Conservation (phyloP, 2,113 vertebrate genomes). For the Gallinago jamesoni region DNA sequence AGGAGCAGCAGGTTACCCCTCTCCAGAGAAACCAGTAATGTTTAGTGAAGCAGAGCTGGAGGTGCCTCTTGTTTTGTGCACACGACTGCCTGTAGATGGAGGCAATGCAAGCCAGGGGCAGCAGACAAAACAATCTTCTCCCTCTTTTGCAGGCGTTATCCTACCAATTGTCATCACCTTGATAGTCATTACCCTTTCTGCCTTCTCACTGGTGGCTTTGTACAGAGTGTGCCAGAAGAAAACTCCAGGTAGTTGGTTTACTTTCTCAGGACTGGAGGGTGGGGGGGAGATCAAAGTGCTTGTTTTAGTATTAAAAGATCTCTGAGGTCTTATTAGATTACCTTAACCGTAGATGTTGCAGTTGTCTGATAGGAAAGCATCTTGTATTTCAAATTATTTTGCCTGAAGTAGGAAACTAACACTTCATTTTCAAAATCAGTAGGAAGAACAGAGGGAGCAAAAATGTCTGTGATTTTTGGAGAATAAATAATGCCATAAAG, state of each 20-base stretch:
- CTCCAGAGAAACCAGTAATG: background rate
- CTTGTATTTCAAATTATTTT: background rate
- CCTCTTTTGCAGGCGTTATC: slow-evolving; percentile 67
- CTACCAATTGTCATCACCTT: slow-evolving; percentile 76
- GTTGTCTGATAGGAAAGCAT: background rate
- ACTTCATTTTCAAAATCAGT: slow-evolving; percentile 30
- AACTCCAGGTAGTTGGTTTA: slow-evolving; percentile 70
- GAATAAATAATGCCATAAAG: background rate
- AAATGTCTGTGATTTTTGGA: background rate
- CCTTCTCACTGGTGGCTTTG: slow-evolving; percentile 74
- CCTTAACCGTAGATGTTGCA: background rate
- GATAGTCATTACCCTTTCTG: slow-evolving; percentile 72
- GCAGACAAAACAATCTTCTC: background rate
- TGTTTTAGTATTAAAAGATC: background rate
- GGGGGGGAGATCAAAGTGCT: background rate
- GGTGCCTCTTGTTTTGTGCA: background rate
- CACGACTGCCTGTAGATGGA: background rate
- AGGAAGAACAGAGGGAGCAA: background rate
- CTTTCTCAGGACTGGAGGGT: background rate
- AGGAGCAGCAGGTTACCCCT: background rate
- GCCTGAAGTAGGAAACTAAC: background rate
- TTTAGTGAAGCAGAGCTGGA: background rate
- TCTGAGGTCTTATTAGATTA: background rate
- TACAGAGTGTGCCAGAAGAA: slow-evolving; percentile 78
- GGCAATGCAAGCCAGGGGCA: background rate